Conservation (phyloP, 2,797 vertebrate genomes). For the Diplodus puntazzo region DNA sequence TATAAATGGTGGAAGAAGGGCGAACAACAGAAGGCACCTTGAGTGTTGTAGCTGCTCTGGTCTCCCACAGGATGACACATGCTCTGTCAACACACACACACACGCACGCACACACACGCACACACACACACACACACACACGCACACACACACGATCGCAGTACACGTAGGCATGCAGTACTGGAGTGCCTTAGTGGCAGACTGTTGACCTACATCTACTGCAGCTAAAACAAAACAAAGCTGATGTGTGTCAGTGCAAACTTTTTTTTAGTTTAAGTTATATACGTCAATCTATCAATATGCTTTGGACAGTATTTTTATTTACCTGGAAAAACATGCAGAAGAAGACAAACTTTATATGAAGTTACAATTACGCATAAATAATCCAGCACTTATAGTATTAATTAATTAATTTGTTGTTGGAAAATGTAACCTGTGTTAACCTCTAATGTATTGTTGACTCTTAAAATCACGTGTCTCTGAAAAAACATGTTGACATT, state of each 20-base stretch:
- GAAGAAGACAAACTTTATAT: background rate
- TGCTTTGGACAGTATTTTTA: no score
- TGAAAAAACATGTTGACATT: no score
- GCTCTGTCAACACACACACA: conserved; percentile 22
- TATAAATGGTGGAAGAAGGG: conserved; percentile 29
- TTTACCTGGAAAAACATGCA: no score
- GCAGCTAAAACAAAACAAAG: conserved; percentile 16
- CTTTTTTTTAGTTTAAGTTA: background rate
- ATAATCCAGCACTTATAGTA: background rate
- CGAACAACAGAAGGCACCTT: conserved; percentile 66
- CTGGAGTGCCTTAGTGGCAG: conserved; percentile 33
- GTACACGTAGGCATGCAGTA: conserved; percentile 18
- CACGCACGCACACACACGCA: conserved; percentile 11
- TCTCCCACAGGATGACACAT: conserved; percentile 54
- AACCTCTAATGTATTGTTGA: background rate
- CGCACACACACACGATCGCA: background rate
- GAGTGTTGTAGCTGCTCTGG: conserved; percentile 54
- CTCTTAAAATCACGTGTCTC: background rate
- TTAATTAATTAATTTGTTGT: no score
- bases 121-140: conserved; percentile 15
- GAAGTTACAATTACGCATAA: background rate
- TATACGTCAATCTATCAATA: background rate
- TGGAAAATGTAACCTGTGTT: background rate
- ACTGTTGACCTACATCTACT: conserved; percentile 68
- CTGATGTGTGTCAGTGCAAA: conserved; percentile 18